Base-by-base conservation (phyloP, 2,888 invertebrate genomes). In the Drosophila paranaensis region DNA sequence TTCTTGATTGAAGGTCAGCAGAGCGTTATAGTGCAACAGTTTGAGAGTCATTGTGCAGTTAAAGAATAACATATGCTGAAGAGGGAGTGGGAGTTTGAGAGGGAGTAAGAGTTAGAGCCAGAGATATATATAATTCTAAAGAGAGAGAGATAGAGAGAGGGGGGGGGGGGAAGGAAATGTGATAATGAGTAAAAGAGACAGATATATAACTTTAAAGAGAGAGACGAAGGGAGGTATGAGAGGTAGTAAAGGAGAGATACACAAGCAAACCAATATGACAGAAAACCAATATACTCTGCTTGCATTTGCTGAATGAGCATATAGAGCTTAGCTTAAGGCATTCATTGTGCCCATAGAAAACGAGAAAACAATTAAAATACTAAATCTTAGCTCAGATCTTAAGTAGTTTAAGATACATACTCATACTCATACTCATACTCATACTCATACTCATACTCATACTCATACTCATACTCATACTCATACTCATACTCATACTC, bases 1-100 rank as follows among this genome's bases (percentile, higher is more conserved):
- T 55, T 69, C 20, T 20, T 20, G 46, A 73, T 65, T 84, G 88
- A 89, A 84, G 89, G 88, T 89, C 89, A 73, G 57, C 53, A 8
- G 20, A 37, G 20, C 16, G 54, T 39, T 20, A n/a, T 16, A 40
- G 13, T 20, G 13, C 42, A 42, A 56, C 54, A 64, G 65, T 75
- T 82, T 75, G 35, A 20, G 13, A 71, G 20, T 0, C 58, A 63
- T 40, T 60, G 66, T 0, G 11, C 20, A 2, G 33, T 33, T 51
- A 35, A 13, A 8, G 2, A 27, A 27, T 9, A 25, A 2, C 35
- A 37, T 37, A 10, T 20, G 10, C 11, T 11, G 1, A 16, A n/a
- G 14, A 9, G 8, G 1, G 8, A 16, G 13, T 3, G 8, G 1
- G 8, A 16, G 13, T 1, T 0, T 10, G 50, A 33, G 6, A 20